These are phyloP conservation scores for Marmota monax DNA, from an alignment of 2,113 vertebrate species.

Conservation along the genomic window DNA sequence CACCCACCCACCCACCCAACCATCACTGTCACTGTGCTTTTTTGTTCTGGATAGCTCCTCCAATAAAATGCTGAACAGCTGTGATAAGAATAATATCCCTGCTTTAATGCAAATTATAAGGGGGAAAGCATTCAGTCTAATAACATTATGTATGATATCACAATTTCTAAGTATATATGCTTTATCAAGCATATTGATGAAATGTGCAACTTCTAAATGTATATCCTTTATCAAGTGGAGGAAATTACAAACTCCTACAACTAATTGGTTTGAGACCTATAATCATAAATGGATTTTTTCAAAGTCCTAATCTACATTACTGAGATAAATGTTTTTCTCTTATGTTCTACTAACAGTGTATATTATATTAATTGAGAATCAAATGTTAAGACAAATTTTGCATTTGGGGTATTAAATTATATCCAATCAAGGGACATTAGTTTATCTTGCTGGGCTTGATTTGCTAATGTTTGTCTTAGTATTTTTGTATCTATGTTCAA, in stretches of 20 bases:
- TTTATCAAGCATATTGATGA: neutral
- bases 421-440: neutral
- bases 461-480: neutral
- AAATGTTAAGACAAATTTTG: neutral
- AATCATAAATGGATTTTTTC: neutral
- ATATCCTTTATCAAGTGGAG: neutral
- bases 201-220: neutral
- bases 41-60: neutral
- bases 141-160: neutral
- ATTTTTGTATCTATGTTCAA: neutral
- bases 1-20: neutral
- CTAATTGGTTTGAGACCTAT: neutral
- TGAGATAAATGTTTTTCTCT: neutral
- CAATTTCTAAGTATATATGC: neutral
- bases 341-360: neutral
- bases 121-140: neutral
- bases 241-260: neutral
- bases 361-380: neutral
- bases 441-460: neutral
- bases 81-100: neutral
- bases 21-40: neutral
- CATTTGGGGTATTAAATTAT: neutral
- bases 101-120: neutral
- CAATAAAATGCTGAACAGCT: neutral
- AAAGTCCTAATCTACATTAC: neutral